A percentile compares a stretch with the other conserved stretches of the same genome.
Evolutionary conservation across 1,140 invertebrate genomes (phyloP).

Genomic region (Philotrypesis tridentata): DNA sequence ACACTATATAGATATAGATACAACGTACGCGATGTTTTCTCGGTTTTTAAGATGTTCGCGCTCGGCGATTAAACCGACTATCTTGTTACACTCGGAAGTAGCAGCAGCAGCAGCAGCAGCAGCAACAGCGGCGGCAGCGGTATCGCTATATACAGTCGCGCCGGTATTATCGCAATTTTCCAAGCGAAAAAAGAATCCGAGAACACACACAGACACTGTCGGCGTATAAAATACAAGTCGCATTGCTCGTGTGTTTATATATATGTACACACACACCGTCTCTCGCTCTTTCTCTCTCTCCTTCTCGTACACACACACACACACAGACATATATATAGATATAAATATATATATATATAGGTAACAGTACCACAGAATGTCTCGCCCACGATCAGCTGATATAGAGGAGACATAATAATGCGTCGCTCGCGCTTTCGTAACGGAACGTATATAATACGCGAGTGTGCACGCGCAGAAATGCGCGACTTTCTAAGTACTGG

Average conservation of each 20-base stretch:
- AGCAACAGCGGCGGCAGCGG: no score
- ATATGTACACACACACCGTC: no score
- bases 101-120: no score
- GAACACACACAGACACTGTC: no score
- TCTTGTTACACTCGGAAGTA: not conserved
- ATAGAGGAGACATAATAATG: not conserved
- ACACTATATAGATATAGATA: no score
- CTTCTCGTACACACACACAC: not conserved
- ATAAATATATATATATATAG: not conserved
- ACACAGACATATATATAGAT: no score
- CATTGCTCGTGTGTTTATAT: no score
- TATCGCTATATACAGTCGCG: no score
- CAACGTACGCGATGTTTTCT: not conserved
- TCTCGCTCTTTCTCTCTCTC: no score
- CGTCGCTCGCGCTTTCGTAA: conserved; percentile 8
- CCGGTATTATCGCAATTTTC: no score
- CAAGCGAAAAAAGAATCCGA: no score
- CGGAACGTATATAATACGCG: not conserved
- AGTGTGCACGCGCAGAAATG: not conserved
- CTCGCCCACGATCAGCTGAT: conserved; percentile 24
- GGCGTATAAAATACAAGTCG: no score
- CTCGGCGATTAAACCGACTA: not conserved
- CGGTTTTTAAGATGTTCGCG: not conserved
- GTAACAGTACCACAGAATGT: not conserved
- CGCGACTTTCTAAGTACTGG: not conserved